These are phyloP conservation scores for Schrankia costaestrigalis DNA, from an alignment of 2,888 invertebrate genomes.

Conservation along the genomic window DNA sequence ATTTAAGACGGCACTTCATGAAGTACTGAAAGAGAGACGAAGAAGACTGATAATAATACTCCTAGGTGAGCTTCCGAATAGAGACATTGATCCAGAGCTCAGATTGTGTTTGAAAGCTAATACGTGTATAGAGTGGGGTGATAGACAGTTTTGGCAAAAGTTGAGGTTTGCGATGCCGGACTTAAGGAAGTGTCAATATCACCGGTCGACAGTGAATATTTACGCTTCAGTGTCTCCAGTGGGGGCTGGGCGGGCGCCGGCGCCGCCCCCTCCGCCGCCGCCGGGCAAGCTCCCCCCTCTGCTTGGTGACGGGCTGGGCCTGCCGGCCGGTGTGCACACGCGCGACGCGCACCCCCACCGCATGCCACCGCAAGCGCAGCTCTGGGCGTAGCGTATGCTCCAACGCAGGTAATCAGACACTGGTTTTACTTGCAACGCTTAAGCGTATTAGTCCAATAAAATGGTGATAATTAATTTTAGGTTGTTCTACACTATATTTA, in stretches of 20 bases:
- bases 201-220: conserved; percentile 85
- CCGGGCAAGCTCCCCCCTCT: conserved; percentile 83
- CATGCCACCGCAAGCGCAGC: conserved; percentile 84
- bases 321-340: conserved; percentile 66
- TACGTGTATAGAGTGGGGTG: conserved; percentile 95
- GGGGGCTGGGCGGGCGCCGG: conserved; percentile 79
- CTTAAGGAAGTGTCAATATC: conserved; percentile 83
- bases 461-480: conserved; percentile 74
- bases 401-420: conserved; percentile 82
- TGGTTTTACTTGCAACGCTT: conserved; percentile 71
- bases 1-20: conserved; percentile 95
- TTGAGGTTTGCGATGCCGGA: conserved; percentile 95
- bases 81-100: conserved; percentile 94
- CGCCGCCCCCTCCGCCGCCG: conserved; percentile 82
- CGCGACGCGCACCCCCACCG: conserved; percentile 75
- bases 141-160: conserved; percentile 98
- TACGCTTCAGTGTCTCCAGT: conserved; percentile 84
- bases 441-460: conserved; percentile 79
- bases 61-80: conserved; percentile 92
- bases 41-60: conserved; percentile 94
- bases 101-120: conserved; percentile 94
- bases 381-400: conserved; percentile 90
- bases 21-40: conserved; percentile 92
- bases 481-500: conserved; percentile 66
- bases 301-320: conserved; percentile 70